phyloP scores from a whole-genome alignment of 1,140 invertebrate genomes.

The Trissolcus basalis region DNA sequence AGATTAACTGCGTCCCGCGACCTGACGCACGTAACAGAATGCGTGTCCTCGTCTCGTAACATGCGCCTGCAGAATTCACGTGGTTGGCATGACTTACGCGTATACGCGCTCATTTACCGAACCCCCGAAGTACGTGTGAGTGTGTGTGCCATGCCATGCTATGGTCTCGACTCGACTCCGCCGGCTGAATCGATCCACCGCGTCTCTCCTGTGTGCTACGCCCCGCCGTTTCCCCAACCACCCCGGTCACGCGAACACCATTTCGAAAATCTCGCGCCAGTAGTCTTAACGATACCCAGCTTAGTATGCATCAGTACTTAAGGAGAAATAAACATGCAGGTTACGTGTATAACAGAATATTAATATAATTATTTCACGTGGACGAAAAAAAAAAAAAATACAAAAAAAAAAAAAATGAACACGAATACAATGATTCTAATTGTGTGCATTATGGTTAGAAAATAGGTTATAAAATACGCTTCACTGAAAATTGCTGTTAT shows the following conservation, averaged over 20 bases:
- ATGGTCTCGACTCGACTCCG: constrained; percentile 72
- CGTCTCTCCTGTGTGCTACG: constrained; percentile 57
- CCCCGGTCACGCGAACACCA: constrained; percentile 69
- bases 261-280: constrained; percentile 68
- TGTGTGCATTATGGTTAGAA: too few species aligned
- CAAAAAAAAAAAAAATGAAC: too few species aligned
- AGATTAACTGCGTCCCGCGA: constrained; percentile 36
- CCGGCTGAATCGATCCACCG: constrained; percentile 73
- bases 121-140: constrained; percentile 26
- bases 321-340: background rate
- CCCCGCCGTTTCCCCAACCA: constrained; percentile 56
- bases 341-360: background rate
- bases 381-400: too few species aligned
- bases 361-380: too few species aligned
- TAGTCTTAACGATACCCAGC: constrained; percentile 13
- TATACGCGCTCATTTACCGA: constrained; percentile 32
- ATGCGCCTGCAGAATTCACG: constrained; percentile 48
- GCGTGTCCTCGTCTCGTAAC: constrained; percentile 50
- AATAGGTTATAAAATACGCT: too few species aligned
- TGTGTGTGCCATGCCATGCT: constrained; percentile 50
- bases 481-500: too few species aligned
- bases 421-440: too few species aligned
- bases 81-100: constrained; percentile 54
- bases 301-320: too few species aligned
- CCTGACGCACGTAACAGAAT: constrained; percentile 33